A percentile compares a stretch with the other conserved stretches of the same genome.
Evolutionary conservation across 1,140 invertebrate species (phyloP).

Genomic region (Mesaphorura yosii): DNA sequence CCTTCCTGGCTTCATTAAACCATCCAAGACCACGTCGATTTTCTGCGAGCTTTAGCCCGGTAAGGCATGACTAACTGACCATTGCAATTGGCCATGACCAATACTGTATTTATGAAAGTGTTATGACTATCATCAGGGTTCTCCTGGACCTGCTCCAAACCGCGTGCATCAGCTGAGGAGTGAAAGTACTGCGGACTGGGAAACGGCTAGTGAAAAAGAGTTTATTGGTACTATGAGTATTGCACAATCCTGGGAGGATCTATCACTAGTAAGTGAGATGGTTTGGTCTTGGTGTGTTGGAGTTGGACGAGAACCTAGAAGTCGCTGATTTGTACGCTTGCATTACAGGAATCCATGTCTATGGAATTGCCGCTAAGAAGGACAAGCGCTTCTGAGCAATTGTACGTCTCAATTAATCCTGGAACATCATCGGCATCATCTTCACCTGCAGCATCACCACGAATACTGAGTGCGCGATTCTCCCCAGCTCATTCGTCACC

Average conservation of each 20-base stretch:
- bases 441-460: conserved; percentile 30
- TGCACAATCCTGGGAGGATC: conserved; percentile 31
- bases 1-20: conserved; percentile 23
- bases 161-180: conserved; percentile 28
- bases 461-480: conserved; percentile 22
- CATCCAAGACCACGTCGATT: conserved; percentile 27
- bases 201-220: conserved; percentile 28
- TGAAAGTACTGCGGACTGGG: conserved; percentile 30
- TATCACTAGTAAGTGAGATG: conserved; percentile 28
- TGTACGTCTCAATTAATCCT: conserved; percentile 26
- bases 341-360: conserved; percentile 27
- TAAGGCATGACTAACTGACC: too few species aligned
- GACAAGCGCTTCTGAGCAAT: conserved; percentile 26
- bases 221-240: conserved; percentile 29
- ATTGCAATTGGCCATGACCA: too few species aligned
- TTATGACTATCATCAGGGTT: conserved; percentile 17
- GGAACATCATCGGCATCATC: conserved; percentile 23
- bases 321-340: not conserved
- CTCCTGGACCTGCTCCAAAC: conserved; percentile 29
- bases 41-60: conserved; percentile 31
- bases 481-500: conserved; percentile 33
- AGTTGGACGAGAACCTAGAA: too few species aligned
- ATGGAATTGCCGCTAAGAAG: conserved; percentile 26
- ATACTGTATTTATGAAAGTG: too few species aligned
- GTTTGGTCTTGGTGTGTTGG: too few species aligned